Evolutionary conservation across 1,140 invertebrate species (phyloP).

Genomic region (Listronotus oregonensis): DNA sequence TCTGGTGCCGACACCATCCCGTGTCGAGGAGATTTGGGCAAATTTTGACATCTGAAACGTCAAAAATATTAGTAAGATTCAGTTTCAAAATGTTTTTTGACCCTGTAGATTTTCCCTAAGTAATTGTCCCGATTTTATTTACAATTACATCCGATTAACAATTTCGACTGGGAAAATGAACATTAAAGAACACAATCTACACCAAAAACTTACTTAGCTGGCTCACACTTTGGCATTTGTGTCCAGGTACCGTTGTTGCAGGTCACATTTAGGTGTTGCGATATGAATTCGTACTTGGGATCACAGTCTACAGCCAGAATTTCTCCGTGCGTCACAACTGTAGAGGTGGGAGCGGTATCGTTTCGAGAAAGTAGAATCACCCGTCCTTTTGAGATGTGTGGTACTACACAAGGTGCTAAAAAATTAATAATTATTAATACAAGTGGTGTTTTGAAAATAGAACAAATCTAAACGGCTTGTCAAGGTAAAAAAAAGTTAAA

Average conservation of each 20-base stretch:
- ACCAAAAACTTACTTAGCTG: conserved; percentile 44
- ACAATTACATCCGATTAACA: too few relatives aligned
- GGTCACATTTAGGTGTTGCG: conserved; percentile 72
- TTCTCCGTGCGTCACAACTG: conserved; percentile 83
- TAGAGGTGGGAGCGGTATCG: conserved; percentile 62
- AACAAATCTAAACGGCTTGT: too few relatives aligned
- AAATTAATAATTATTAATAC: too few relatives aligned
- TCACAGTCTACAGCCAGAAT: conserved; percentile 85
- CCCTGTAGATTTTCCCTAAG: too few relatives aligned
- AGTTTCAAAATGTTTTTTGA: too few relatives aligned
- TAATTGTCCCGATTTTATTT: too few relatives aligned
- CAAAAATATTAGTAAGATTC: too few relatives aligned
- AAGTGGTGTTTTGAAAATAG: too few relatives aligned
- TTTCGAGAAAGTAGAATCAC: conserved; percentile 66
- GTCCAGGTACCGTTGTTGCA: conserved; percentile 98
- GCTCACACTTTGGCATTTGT: conserved; percentile 72
- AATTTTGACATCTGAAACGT: conserved; percentile 71
- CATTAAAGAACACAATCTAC: too few relatives aligned
- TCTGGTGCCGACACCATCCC: conserved; percentile 97
- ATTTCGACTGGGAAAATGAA: too few relatives aligned
- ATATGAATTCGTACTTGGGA: conserved; percentile 84
- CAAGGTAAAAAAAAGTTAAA: too few relatives aligned
- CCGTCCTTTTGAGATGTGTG: conserved; percentile 81
- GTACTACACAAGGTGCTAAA: conserved; percentile 88
- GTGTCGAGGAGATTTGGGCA: conserved; percentile 86